A percentile compares a stretch with the other conserved stretches of the same genome.
phyloP scores from a whole-genome alignment of 2,888 invertebrate genomes.

The Polymixis flavicincta region DNA sequence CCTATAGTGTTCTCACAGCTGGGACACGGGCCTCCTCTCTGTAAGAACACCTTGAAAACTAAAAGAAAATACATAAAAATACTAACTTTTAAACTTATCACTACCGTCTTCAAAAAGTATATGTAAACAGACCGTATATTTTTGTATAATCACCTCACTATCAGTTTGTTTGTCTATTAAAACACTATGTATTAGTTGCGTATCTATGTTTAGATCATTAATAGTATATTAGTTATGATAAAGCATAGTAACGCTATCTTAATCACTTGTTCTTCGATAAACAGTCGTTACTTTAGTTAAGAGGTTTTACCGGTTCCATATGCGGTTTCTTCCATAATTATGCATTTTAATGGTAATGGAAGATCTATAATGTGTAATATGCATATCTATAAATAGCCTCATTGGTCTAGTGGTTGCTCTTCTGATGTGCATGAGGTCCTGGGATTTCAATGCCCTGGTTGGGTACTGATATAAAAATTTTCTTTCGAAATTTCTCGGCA shows the following conservation, averaged over 20 bases:
- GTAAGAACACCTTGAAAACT: too few relatives aligned
- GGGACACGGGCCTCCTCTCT: too few relatives aligned
- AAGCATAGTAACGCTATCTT: slow-evolving; percentile 23
- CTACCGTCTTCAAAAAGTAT: neutral
- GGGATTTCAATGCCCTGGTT: too few relatives aligned
- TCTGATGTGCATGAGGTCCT: neutral
- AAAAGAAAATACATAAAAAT: too few relatives aligned
- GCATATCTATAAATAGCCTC: neutral
- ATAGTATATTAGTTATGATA: slow-evolving; percentile 36
- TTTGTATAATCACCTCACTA: slow-evolving; percentile 9
- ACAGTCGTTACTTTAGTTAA: slow-evolving; percentile 8
- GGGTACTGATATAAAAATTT: too few relatives aligned
- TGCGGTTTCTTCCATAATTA: slow-evolving; percentile 15
- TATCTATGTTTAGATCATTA: slow-evolving; percentile 33
- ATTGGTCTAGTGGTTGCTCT: neutral
- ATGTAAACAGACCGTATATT: slow-evolving; percentile 18
- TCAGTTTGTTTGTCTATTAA: slow-evolving; percentile 21
- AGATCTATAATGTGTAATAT: neutral
- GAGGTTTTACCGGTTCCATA: slow-evolving; percentile 28
- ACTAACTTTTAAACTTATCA: neutral
- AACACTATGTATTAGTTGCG: slow-evolving; percentile 19
- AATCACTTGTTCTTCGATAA: slow-evolving; percentile 18
- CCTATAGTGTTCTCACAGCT: too few relatives aligned
- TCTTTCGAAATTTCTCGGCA: too few relatives aligned
- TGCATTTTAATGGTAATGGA: slow-evolving; percentile 19